Conservation (phyloP, 1,140 invertebrate species). For the Hyles euphorbiae region DNA sequence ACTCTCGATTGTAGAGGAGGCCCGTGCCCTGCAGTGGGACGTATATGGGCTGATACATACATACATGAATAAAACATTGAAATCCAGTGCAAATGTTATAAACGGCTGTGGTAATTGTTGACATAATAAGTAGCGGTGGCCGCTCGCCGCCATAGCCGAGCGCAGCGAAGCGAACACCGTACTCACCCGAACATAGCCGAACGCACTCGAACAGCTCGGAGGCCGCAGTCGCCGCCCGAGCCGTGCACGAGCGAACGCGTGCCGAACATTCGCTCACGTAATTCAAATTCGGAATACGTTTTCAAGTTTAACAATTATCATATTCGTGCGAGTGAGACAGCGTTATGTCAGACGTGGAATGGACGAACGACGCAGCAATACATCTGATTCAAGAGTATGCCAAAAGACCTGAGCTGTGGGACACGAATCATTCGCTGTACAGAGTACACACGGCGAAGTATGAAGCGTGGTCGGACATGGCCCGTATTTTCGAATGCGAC, state of each 20-base stretch:
- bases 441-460: conserved; percentile 48
- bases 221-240: conserved; percentile 34
- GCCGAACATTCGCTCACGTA: conserved; percentile 20
- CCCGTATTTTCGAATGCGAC: conserved; percentile 47
- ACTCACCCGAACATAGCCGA: conserved; percentile 27
- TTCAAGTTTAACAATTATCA: conserved; percentile 10
- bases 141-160: too few relatives aligned
- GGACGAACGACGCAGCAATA: conserved; percentile 47
- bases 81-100: too few relatives aligned
- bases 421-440: conserved; percentile 38
- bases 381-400: conserved; percentile 45
- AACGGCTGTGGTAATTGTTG: too few relatives aligned
- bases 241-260: conserved; percentile 36
- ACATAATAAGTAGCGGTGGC: too few relatives aligned
- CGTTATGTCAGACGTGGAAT: conserved; percentile 37
- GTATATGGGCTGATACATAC: too few relatives aligned
- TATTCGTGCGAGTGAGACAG: conserved; percentile 9
- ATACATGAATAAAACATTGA: too few relatives aligned
- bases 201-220: conserved; percentile 18
- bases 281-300: not conserved
- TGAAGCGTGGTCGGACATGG: conserved; percentile 53
- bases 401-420: conserved; percentile 47
- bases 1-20: too few relatives aligned
- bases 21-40: too few relatives aligned
- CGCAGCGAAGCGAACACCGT: conserved; percentile 18